These are phyloP conservation scores for Stenurella melanura DNA, from an alignment of 2,888 invertebrate genomes.

Conservation along the genomic window DNA sequence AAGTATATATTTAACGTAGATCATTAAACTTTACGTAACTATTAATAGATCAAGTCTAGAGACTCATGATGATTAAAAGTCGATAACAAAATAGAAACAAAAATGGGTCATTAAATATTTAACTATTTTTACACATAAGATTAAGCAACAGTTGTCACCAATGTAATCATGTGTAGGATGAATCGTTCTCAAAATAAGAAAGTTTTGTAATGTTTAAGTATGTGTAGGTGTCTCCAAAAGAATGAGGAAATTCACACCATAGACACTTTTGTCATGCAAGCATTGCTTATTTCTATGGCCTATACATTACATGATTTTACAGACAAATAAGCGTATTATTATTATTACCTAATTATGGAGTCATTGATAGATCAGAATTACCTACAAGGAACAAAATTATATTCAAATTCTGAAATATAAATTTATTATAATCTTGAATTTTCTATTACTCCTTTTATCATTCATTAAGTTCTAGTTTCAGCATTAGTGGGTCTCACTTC, in stretches of 20 bases:
- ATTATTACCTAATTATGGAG: too few species aligned
- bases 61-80: not conserved
- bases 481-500: too few species aligned
- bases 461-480: too few species aligned
- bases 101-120: not conserved
- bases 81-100: not conserved
- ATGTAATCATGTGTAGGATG: not conserved
- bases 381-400: too few species aligned
- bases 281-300: too few species aligned
- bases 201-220: conserved; percentile 13
- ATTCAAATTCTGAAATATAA: too few species aligned
- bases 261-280: not conserved
- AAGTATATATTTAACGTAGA: not conserved
- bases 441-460: too few species aligned
- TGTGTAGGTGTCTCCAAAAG: not conserved
- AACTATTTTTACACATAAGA: not conserved
- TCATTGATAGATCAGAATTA: too few species aligned
- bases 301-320: too few species aligned
- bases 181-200: not conserved
- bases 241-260: not conserved
- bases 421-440: too few species aligned
- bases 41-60: not conserved
- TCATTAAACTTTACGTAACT: not conserved
- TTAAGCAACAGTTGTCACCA: conserved; percentile 7
- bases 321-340: too few species aligned